Conservation (phyloP, 1,140 invertebrate genomes). For the Catajapyx aquilonaris region DNA sequence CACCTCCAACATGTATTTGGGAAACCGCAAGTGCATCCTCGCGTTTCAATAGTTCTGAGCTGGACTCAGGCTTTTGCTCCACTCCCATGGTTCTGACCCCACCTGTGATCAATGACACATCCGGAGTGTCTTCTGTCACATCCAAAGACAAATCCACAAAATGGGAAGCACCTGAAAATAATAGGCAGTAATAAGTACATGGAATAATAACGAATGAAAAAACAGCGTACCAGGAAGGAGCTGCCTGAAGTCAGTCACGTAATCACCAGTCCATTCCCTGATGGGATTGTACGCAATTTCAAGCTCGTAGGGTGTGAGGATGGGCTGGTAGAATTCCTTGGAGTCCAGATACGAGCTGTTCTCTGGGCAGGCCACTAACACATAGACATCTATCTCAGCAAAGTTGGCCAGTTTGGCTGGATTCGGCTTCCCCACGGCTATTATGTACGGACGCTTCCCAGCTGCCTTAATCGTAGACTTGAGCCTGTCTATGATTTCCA, state of each 20-base stretch:
- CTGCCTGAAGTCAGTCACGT: slow-evolving; percentile 54
- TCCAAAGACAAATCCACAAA: not conserved
- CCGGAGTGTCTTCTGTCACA: not conserved
- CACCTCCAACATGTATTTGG: not conserved
- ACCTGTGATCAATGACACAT: not conserved
- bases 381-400: slow-evolving; percentile 76
- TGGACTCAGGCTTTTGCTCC: no score
- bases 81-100: not conserved
- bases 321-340: slow-evolving; percentile 68
- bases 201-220: not conserved
- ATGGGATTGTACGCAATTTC: slow-evolving; percentile 59
- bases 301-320: slow-evolving; percentile 79
- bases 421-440: slow-evolving; percentile 81
- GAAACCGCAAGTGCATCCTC: no score
- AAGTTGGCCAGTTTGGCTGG: slow-evolving; percentile 84
- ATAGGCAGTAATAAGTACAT: not conserved
- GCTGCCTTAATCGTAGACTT: slow-evolving; percentile 45
- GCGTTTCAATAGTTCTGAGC: no score
- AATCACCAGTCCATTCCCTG: slow-evolving; percentile 33
- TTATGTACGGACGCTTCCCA: slow-evolving; percentile 71
- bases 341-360: slow-evolving; percentile 55
- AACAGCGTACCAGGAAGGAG: slow-evolving; percentile 33
- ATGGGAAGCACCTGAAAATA: not conserved
- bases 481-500: slow-evolving; percentile 48
- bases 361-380: slow-evolving; percentile 75